Evolutionary conservation across 1,140 invertebrate genomes (phyloP), one percentile per base, ranked within the genome.

Genomic region (Marisa cornuarietis): DNA sequence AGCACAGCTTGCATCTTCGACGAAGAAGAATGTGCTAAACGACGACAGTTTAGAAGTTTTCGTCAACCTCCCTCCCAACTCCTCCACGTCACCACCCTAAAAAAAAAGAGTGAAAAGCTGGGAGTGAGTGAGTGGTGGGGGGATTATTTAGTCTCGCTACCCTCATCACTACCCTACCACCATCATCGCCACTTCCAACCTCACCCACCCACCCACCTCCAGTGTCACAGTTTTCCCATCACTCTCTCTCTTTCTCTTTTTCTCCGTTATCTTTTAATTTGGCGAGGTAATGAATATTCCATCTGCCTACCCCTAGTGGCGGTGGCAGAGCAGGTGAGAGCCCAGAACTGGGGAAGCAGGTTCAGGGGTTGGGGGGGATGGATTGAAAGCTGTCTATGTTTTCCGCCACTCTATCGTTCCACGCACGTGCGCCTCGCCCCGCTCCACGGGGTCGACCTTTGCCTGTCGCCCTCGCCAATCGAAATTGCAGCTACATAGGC

Each of bases 261-360:
- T 65, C 61, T 61, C 74, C 61, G 74, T 76, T 76, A 76, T 76
- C 74, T 76, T 76, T 76, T 76, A 76, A 76, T 76, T 76, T 76
- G 74, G 26, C 62, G 74, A 11, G 74, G 74, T 76, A 76, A 76
- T 76, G 74, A 76, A 76, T 76, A 76, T 76, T 76, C 61, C 74
- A 76, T 63, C 74, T 76, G 74, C 74, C 74, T 68, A 31, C 65
- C 26, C 26, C n/a, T 31, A 68, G 26, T 42, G 65, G 74, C 26
- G 74, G n/a, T 54, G 14, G n/a, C 24, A 42, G 49, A 31, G 74
- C 31, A 63, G 74, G 74, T 63, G 74, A 63, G 52, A 54, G 20
- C 13, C 54, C 49, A 73, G 22, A n/a, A 22, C 42, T 7, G 22
- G 24, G 71, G n/a, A 22, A 51, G 51, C 49, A 14, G 42, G 49